Evolutionary conservation across 2,888 invertebrate species (phyloP).

Genomic region (Nysson spinosus): DNA sequence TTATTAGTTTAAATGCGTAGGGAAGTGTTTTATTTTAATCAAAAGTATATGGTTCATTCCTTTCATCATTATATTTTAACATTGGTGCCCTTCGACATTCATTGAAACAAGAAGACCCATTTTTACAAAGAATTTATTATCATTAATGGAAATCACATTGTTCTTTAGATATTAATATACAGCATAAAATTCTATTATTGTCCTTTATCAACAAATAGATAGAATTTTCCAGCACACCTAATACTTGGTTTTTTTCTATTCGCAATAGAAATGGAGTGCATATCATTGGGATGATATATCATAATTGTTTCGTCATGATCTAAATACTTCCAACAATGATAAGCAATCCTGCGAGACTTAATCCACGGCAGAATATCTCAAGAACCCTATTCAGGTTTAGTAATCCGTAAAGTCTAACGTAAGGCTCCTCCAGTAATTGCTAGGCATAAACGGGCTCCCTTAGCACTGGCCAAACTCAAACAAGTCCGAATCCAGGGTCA

Average conservation of each 20-base stretch:
- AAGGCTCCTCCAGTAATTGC: slow-evolving; percentile 28
- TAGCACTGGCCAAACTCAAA: background rate
- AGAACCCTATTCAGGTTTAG: slow-evolving; percentile 39
- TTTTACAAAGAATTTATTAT: too few relatives aligned
- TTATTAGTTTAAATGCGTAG: too few relatives aligned
- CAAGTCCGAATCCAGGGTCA: slow-evolving; percentile 10
- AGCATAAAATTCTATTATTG: background rate
- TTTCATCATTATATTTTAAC: too few relatives aligned
- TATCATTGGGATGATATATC: too few relatives aligned
- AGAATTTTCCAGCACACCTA: slow-evolving; percentile 1
- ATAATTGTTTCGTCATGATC: too few relatives aligned
- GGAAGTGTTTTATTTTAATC: too few relatives aligned
- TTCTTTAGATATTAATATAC: background rate
- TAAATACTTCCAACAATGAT: slow-evolving; percentile 36
- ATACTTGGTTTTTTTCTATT: slow-evolving; percentile 7
- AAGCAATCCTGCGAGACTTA: slow-evolving; percentile 27
- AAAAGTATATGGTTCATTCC: too few relatives aligned
- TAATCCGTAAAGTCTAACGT: slow-evolving; percentile 9
- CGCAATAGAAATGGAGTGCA: too few relatives aligned
- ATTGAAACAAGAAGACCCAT: too few relatives aligned
- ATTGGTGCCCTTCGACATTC: too few relatives aligned
- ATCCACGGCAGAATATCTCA: slow-evolving; percentile 34
- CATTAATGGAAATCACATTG: too few relatives aligned
- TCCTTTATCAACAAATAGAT: background rate
- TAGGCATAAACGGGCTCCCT: slow-evolving; percentile 19